These are phyloP conservation scores for Eupithecia insigniata DNA, from an alignment of 2,888 invertebrate species.

Conservation along the genomic window DNA sequence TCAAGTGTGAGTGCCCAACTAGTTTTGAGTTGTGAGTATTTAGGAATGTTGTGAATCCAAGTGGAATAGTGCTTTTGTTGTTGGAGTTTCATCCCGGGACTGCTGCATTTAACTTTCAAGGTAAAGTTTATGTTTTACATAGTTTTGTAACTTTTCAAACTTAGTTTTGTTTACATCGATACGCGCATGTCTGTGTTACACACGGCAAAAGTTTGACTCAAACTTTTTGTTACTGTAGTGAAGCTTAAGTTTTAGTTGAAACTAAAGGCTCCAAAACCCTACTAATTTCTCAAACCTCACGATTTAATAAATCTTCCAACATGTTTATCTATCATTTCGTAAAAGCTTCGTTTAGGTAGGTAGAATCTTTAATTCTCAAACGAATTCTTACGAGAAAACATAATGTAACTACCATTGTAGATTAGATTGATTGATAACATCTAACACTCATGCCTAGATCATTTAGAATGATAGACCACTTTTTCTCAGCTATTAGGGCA, in stretches of 20 bases:
- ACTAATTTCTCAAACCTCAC: neutral
- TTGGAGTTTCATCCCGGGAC: slow-evolving; percentile 62
- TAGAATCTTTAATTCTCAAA: neutral
- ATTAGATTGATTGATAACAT: slow-evolving; percentile 31
- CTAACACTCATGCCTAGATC: slow-evolving; percentile 10
- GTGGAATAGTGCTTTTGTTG: slow-evolving; percentile 71
- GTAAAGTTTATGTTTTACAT: slow-evolving; percentile 59
- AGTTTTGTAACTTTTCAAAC: slow-evolving; percentile 65
- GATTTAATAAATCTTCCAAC: neutral
- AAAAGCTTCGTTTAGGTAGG: neutral
- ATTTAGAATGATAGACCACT: slow-evolving; percentile 16
- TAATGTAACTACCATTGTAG: slow-evolving; percentile 4
- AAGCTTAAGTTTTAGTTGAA: neutral
- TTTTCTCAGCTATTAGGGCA: slow-evolving; percentile 16
- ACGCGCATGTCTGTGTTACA: slow-evolving; percentile 71
- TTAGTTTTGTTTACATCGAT: slow-evolving; percentile 77
- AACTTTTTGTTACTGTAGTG: slow-evolving; percentile 9
- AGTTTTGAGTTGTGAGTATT: slow-evolving; percentile 50
- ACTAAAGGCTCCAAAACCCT: neutral
- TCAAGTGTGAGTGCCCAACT: slow-evolving; percentile 64
- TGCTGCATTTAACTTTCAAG: slow-evolving; percentile 61
- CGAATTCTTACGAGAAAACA: neutral
- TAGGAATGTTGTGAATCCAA: slow-evolving; percentile 81
- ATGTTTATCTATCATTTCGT: neutral
- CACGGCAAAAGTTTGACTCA: slow-evolving; percentile 42